Evolutionary conservation across 2,888 invertebrate species (phyloP).

Genomic region (Dioctria linearis): DNA sequence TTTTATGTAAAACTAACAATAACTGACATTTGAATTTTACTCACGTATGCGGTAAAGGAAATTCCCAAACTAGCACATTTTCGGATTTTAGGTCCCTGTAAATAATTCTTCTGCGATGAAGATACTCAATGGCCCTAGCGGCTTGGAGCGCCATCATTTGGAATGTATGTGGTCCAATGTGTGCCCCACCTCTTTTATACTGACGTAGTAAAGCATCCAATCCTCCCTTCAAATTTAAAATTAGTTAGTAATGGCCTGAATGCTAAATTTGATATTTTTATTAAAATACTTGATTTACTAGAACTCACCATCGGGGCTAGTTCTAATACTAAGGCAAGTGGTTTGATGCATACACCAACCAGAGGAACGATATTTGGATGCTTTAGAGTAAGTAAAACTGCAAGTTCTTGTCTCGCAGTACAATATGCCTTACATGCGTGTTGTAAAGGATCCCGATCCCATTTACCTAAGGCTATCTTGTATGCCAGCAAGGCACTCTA

Average conservation of each 20-base stretch:
- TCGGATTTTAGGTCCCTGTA: constrained; percentile 89
- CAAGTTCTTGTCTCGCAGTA: constrained; percentile 94
- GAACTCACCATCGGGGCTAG: constrained; percentile 81
- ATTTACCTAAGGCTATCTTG: constrained; percentile 85
- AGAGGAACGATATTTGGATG: constrained; percentile 95
- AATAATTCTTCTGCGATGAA: constrained; percentile 93
- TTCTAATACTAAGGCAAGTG: constrained; percentile 89
- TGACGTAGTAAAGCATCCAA: constrained; percentile 87
- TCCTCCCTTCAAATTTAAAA: constrained; percentile 78
- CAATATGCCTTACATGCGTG: constrained; percentile 97
- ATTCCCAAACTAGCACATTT: constrained; percentile 98
- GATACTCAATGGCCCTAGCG: constrained; percentile 94
- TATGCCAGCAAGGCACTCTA: constrained; percentile 70
- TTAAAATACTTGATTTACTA: background rate
- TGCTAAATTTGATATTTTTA: background rate
- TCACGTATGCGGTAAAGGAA: constrained; percentile 81
- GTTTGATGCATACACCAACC: constrained; percentile 90
- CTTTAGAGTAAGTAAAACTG: constrained; percentile 86
- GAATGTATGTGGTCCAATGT: constrained; percentile 84
- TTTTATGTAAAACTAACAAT: background rate
- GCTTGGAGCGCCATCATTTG: constrained; percentile 91
- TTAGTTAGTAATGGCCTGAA: background rate
- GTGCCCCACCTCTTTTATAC: constrained; percentile 87
- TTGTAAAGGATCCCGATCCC: constrained; percentile 93
- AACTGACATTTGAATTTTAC: constrained; percentile 57